These are phyloP conservation scores for Neoseiulus cucumeris DNA, from an alignment of 1,140 invertebrate genomes.

Conservation along the genomic window DNA sequence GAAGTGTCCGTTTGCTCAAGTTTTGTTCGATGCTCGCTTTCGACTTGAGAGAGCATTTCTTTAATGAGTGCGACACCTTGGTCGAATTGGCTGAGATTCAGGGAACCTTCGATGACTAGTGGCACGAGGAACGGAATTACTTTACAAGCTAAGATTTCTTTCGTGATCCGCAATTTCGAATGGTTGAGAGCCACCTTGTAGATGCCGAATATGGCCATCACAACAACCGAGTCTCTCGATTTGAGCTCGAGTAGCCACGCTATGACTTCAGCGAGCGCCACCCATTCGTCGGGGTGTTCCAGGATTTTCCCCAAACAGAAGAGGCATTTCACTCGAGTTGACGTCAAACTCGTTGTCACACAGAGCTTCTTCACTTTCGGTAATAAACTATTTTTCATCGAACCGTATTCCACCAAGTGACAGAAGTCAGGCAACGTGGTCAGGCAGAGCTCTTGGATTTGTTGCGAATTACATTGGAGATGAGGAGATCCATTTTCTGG, in stretches of 20 bases:
- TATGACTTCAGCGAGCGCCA: conserved; percentile 81
- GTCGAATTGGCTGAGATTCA: conserved; percentile 75
- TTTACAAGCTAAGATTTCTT: conserved; percentile 78
- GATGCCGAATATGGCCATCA: conserved; percentile 92
- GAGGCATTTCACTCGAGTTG: conserved; percentile 75
- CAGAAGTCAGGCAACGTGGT: conserved; percentile 76
- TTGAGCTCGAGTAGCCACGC: conserved; percentile 79
- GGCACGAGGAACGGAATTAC: conserved; percentile 88
- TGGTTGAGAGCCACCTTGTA: conserved; percentile 75
- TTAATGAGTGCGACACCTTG: conserved; percentile 62
- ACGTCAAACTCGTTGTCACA: conserved; percentile 51
- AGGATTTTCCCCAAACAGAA: conserved; percentile 80
- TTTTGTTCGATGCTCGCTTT: conserved; percentile 66
- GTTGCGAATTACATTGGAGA: conserved; percentile 65
- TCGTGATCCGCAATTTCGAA: conserved; percentile 76
- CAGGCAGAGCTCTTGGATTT: conserved; percentile 66
- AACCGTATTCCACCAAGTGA: conserved; percentile 67
- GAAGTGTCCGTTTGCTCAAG: conserved; percentile 74
- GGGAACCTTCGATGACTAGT: conserved; percentile 70
- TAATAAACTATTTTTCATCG: conserved; percentile 78
- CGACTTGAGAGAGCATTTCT: conserved; percentile 69
- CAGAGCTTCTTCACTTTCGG: conserved; percentile 82
- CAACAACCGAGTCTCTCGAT: conserved; percentile 73
- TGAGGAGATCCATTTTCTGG: conserved; percentile 77
- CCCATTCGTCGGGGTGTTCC: conserved; percentile 85